phyloP scores from a whole-genome alignment of 64 coral and sea anemone species.

The Trachythela sp. region DNA sequence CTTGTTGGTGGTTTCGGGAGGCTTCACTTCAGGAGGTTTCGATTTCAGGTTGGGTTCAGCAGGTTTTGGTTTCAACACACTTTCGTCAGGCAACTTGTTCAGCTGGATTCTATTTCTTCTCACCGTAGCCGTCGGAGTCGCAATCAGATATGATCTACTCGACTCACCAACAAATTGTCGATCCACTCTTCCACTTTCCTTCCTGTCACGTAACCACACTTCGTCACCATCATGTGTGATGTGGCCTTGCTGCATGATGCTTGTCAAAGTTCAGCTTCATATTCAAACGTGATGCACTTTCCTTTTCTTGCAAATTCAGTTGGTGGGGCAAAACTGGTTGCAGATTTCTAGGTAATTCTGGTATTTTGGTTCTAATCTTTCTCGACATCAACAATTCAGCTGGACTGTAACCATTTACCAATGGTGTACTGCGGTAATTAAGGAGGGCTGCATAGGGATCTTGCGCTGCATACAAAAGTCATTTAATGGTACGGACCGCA shows the following conservation, averaged over 20 bases:
- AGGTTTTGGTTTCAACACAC: background rate
- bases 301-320: too few species aligned
- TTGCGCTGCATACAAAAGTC: background rate
- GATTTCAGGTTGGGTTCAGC: background rate
- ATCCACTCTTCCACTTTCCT: background rate
- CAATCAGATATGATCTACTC: background rate
- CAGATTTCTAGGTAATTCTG: too few species aligned
- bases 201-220: background rate
- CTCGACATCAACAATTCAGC: background rate
- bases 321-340: too few species aligned
- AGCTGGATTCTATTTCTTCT: background rate
- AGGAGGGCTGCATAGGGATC: background rate
- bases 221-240: background rate
- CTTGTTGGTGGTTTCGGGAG: too few species aligned
- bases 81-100: background rate
- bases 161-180: background rate
- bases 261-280: background rate
- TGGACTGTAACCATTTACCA: background rate
- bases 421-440: background rate
- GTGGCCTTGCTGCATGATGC: background rate
- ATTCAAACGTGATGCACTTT: background rate
- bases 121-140: background rate
- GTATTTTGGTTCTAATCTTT: background rate
- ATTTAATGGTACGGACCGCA: background rate
- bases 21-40: background rate